Percentiles rank a stretch among this genome's conserved stretches.
These are phyloP conservation scores for Morpho achilles DNA, from an alignment of 2,888 invertebrate species.

Conservation along the genomic window DNA sequence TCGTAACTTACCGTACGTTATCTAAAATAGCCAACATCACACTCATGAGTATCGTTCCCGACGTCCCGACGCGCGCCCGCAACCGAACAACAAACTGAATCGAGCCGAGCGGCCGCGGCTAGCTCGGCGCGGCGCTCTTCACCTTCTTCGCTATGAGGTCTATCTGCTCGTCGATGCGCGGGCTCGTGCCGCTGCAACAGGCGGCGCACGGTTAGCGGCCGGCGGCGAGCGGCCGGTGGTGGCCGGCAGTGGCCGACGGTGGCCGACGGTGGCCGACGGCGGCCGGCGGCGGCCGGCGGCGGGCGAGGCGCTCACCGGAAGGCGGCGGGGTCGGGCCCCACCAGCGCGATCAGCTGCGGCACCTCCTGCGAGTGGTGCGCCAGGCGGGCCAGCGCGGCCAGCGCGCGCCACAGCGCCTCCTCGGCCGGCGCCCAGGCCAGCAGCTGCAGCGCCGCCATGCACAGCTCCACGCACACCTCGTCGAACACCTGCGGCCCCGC, in stretches of 20 bases:
- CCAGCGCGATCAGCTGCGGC: constrained; percentile 93
- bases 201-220: background rate
- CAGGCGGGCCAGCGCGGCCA: constrained; percentile 87
- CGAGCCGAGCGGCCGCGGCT: constrained; percentile 4
- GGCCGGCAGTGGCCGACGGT: too few species aligned
- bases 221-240: background rate
- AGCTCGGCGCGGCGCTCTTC: constrained; percentile 31
- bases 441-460: constrained; percentile 94
- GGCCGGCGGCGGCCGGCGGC: too few species aligned
- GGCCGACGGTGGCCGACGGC: too few species aligned
- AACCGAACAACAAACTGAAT: too few species aligned
- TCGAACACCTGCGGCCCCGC: constrained; percentile 87
- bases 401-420: constrained; percentile 87
- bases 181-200: constrained; percentile 82
- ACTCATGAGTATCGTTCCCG: too few species aligned
- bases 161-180: constrained; percentile 89
- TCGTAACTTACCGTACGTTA: too few species aligned
- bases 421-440: constrained; percentile 89
- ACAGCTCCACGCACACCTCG: constrained; percentile 94
- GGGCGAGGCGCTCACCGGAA: constrained; percentile 73
- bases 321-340: constrained; percentile 91
- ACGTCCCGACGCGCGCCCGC: too few species aligned
- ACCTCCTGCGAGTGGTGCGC: constrained; percentile 90
- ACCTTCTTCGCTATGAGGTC: constrained; percentile 84
- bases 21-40: too few species aligned